Percentiles rank a stretch among this genome's conserved stretches.
Conservation (phyloP, 2,797 vertebrate genomes). For the Cyprinodon diabolis region DNA sequence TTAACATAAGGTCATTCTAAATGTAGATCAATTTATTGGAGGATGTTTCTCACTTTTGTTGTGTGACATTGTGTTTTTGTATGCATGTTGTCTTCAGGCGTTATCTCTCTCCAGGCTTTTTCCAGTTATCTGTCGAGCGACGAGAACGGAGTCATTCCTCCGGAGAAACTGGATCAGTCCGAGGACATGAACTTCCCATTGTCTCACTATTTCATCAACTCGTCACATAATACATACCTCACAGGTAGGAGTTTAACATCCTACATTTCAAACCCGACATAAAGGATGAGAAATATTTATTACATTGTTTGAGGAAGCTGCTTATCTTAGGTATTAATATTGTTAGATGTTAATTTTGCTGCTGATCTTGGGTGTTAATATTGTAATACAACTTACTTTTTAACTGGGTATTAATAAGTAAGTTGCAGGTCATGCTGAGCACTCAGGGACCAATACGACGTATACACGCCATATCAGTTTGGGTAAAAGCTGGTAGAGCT, state of each 20-base stretch:
- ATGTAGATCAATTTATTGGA: neutral
- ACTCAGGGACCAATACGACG: neutral
- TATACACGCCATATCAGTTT: too few relatives aligned
- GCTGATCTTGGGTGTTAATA: too few relatives aligned
- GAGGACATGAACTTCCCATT: slow-evolving; percentile 98
- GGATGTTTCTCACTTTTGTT: neutral
- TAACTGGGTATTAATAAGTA: neutral
- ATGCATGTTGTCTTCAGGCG: slow-evolving; percentile 72
- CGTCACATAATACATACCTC: slow-evolving; percentile 99
- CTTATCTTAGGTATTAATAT: too few relatives aligned
- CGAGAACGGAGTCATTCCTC: slow-evolving; percentile 94
- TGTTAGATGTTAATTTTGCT: too few relatives aligned
- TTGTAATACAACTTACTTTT: too few relatives aligned
- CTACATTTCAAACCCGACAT: neutral
- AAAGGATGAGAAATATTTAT: neutral
- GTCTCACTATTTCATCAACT: slow-evolving; percentile 98
- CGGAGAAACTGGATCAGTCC: slow-evolving; percentile 97
- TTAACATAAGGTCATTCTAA: neutral
- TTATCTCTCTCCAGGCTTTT: slow-evolving; percentile 93
- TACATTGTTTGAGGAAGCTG: neutral
- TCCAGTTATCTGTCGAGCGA: slow-evolving; percentile 92
- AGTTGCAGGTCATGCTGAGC: neutral
- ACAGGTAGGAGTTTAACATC: slow-evolving; percentile 82
- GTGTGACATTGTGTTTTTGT: slow-evolving; percentile 3
- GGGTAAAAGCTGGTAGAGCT: too few relatives aligned